Evolutionary conservation across 2,797 vertebrate species (phyloP).

Genomic region (Lateolabrax maculatus): DNA sequence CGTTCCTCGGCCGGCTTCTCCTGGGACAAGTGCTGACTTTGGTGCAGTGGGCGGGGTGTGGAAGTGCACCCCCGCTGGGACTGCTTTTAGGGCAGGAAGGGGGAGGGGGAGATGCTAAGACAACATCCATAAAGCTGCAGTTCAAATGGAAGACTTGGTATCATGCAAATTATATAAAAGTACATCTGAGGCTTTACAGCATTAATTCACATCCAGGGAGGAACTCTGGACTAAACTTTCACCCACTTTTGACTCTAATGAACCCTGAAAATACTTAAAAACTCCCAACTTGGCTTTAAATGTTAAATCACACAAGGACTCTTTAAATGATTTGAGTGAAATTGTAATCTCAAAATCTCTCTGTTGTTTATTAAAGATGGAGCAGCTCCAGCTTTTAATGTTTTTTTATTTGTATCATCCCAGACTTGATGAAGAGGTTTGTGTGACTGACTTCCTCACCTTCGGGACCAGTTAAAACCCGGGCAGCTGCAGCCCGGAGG

Average conservation of each 20-base stretch:
- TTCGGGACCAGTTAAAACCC: background rate
- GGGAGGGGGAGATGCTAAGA: constrained; percentile 10
- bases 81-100: constrained; percentile 40
- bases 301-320: background rate
- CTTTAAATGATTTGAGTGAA: background rate
- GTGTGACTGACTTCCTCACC: background rate
- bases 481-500: constrained; percentile 6
- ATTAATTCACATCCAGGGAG: constrained; percentile 10
- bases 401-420: background rate
- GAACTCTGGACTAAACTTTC: background rate
- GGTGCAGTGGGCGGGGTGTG: background rate
- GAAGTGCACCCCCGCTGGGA: constrained; percentile 8
- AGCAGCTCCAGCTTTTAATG: background rate
- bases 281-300: background rate
- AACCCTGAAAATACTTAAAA: background rate
- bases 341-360: background rate
- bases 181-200: constrained; percentile 4
- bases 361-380: background rate
- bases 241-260: background rate
- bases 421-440: background rate
- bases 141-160: constrained; percentile 16
- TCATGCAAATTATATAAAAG: background rate
- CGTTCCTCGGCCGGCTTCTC: background rate
- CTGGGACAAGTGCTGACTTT: constrained; percentile 52
- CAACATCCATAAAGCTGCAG: constrained; percentile 17